A percentile compares a stretch with the other conserved stretches of the same genome.
Conservation (phyloP, 2,797 vertebrate species). For the Rousettus madagascariensis region DNA sequence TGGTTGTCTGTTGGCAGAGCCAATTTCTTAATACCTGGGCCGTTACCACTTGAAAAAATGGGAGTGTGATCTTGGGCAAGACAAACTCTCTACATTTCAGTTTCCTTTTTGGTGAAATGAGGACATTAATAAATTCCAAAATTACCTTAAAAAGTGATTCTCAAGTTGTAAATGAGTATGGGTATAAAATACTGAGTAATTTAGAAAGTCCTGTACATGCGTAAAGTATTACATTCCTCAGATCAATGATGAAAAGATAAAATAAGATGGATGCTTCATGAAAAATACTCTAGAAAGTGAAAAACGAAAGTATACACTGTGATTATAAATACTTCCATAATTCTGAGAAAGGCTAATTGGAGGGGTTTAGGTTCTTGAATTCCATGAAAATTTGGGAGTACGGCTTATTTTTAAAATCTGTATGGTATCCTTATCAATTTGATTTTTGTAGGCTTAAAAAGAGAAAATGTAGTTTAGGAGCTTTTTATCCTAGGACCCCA, state of each 20-base stretch:
- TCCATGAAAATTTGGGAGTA: neutral
- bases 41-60: neutral
- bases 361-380: neutral
- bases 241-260: neutral
- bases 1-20: neutral
- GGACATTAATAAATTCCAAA: neutral
- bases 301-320: neutral
- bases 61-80: neutral
- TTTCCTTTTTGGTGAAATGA: neutral
- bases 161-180: neutral
- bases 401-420: neutral
- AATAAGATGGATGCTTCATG: neutral
- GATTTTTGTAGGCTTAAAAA: neutral
- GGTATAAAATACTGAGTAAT: neutral
- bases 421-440: neutral
- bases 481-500: neutral
- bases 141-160: neutral
- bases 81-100: neutral
- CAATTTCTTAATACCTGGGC: no score
- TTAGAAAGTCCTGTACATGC: neutral
- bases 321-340: no score
- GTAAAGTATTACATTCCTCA: neutral
- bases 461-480: neutral
- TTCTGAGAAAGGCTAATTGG: neutral
- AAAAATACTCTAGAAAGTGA: neutral